Evolutionary conservation across 1,140 invertebrate genomes (phyloP).

Genomic region (Drosophila prosaltans): DNA sequence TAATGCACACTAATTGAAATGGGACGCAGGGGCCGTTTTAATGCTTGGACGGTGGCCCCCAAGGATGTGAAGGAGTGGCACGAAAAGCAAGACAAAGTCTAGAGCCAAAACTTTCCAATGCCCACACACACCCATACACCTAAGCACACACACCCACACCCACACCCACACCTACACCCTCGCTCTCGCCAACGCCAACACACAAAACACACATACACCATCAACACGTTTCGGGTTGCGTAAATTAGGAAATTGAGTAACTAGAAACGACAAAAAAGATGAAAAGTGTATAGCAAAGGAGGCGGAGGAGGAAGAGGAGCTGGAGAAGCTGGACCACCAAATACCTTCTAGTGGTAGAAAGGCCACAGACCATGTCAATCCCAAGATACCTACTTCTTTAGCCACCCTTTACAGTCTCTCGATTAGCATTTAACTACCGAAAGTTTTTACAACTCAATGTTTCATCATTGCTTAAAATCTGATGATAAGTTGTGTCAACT

Average conservation of each 20-base stretch:
- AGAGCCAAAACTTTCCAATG: conserved; percentile 13
- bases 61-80: conserved; percentile 7
- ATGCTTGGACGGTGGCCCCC: conserved; percentile 55
- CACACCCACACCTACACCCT: background rate
- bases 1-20: conserved; percentile 81
- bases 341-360: no score
- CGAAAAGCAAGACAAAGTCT: background rate
- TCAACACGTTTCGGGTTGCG: conserved; percentile 72
- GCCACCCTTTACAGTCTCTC: conserved; percentile 21
- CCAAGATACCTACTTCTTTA: background rate
- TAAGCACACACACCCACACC: background rate
- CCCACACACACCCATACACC: background rate
- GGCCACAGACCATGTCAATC: background rate
- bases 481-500: background rate
- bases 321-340: no score
- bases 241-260: conserved; percentile 79
- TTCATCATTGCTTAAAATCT: background rate
- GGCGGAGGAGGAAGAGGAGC: no score
- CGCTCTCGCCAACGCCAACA: background rate
- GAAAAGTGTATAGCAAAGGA: background rate
- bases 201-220: conserved; percentile 20
- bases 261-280: conserved; percentile 17
- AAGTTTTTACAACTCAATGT: conserved; percentile 43
- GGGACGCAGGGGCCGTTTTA: conserved; percentile 75
- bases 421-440: conserved; percentile 74